Evolutionary conservation across 1,140 invertebrate genomes (phyloP).

Genomic region (Macrobrachium rosenbergii): DNA sequence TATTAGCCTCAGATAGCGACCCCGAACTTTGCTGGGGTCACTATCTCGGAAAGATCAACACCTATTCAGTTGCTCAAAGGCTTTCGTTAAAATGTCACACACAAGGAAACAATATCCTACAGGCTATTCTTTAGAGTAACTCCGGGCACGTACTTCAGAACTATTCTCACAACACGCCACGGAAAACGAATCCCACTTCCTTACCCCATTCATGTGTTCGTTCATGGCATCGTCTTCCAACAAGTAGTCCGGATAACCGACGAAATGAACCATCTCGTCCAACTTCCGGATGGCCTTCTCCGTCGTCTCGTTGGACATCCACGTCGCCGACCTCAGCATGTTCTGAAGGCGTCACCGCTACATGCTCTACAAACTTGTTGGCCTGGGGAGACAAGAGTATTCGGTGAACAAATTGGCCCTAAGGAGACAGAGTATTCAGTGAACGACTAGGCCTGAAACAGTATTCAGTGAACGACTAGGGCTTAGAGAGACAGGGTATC

Average conservation of each 20-base stretch:
- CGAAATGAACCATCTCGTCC: conserved; percentile 35
- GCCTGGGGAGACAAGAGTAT: background rate
- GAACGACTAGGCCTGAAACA: too few relatives aligned
- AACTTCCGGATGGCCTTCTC: conserved; percentile 36
- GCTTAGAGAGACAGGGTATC: too few relatives aligned
- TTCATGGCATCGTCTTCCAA: conserved; percentile 15
- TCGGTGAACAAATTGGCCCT: too few relatives aligned
- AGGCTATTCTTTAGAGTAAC: too few relatives aligned
- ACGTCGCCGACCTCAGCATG: conserved; percentile 19
- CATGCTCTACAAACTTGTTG: conserved; percentile 25
- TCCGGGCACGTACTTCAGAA: too few relatives aligned
- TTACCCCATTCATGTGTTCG: conserved; percentile 34
- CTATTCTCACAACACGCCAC: background rate
- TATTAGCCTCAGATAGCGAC: too few relatives aligned
- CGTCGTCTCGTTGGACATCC: conserved; percentile 20
- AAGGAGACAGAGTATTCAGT: background rate
- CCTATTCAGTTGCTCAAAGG: too few relatives aligned
- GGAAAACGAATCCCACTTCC: background rate
- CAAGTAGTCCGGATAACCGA: conserved; percentile 25
- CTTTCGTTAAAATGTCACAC: background rate
- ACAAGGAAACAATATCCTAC: too few relatives aligned
- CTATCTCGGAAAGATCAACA: too few relatives aligned
- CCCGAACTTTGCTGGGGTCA: too few relatives aligned
- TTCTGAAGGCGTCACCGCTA: conserved; percentile 31
- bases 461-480: too few relatives aligned